Evolutionary conservation across 23 tunicate species (phyloP).

Genomic region (Phallusia fumigata): DNA sequence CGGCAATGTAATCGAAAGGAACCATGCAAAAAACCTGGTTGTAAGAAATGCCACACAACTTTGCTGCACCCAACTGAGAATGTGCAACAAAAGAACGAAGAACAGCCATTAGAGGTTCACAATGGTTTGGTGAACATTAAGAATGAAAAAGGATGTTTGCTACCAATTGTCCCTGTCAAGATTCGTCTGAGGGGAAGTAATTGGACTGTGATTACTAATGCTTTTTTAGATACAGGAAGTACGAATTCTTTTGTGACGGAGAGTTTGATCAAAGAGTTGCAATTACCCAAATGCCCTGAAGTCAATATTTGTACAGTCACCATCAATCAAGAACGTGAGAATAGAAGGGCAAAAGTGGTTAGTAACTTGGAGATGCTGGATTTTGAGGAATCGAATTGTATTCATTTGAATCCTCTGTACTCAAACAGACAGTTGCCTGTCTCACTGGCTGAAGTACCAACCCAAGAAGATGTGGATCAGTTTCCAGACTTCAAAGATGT

Average conservation of each 20-base stretch:
- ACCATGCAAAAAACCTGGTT: neutral
- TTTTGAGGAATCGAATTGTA: conserved; percentile 3
- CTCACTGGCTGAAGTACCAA: conserved; percentile 15
- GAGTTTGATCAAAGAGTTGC: conserved; percentile 16
- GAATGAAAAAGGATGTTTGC: neutral
- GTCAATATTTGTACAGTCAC: conserved; percentile 21
- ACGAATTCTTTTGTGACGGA: conserved; percentile 28
- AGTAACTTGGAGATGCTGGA: conserved; percentile 18
- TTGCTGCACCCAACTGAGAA: too few species aligned
- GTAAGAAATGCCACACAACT: too few species aligned
- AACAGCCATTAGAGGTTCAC: too few species aligned
- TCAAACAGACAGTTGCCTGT: conserved; percentile 22
- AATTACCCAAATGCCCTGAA: conserved; percentile 17
- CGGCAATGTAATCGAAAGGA: too few species aligned
- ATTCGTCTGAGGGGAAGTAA: neutral
- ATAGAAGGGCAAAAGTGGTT: conserved; percentile 17
- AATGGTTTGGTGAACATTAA: too few species aligned
- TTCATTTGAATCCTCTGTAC: conserved; percentile 5
- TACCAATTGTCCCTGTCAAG: conserved; percentile 39
- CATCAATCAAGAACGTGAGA: conserved; percentile 1
- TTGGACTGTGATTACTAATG: conserved; percentile 24
- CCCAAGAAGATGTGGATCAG: conserved; percentile 20
- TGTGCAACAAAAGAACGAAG: neutral
- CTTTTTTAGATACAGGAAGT: conserved; percentile 38
- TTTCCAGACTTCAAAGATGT: conserved; percentile 28